These are phyloP conservation scores for Ectemnius lituratus DNA, from an alignment of 2,888 invertebrate species.

Conservation along the genomic window DNA sequence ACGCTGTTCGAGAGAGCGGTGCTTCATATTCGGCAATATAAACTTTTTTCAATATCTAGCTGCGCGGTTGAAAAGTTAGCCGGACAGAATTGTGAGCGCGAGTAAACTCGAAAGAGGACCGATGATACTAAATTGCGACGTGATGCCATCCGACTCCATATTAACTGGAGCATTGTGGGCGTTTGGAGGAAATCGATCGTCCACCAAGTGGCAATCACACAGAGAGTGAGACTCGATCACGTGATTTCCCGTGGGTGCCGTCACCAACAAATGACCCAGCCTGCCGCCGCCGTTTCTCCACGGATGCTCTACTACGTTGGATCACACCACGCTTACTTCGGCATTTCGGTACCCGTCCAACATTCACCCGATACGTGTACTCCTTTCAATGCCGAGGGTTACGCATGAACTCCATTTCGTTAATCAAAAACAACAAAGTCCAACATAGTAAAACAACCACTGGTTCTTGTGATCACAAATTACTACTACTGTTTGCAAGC, in stretches of 20 bases:
- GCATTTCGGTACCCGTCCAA: slow-evolving; percentile 20
- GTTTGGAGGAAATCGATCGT: slow-evolving; percentile 66
- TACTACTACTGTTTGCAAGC: not conserved
- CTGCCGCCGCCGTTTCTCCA: slow-evolving; percentile 41
- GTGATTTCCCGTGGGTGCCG: slow-evolving; percentile 75
- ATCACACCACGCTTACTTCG: slow-evolving; percentile 48
- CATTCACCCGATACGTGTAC: slow-evolving; percentile 12
- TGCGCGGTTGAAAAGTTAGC: not conserved
- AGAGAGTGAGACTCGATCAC: slow-evolving; percentile 70
- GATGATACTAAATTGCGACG: slow-evolving; percentile 43
- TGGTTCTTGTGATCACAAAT: no score
- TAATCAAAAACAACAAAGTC: slow-evolving; percentile 6
- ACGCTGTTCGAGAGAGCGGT: not conserved
- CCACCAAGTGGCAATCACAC: slow-evolving; percentile 72
- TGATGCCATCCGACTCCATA: slow-evolving; percentile 49
- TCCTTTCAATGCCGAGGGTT: slow-evolving; percentile 37
- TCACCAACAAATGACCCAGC: slow-evolving; percentile 71
- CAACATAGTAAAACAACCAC: no score
- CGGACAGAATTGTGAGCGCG: not conserved
- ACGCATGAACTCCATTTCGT: slow-evolving; percentile 26
- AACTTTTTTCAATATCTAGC: not conserved
- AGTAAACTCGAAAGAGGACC: slow-evolving; percentile 10
- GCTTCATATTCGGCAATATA: not conserved
- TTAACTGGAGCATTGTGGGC: slow-evolving; percentile 68
- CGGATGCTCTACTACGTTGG: slow-evolving; percentile 39